Conservation (phyloP, 2,113 vertebrate genomes). For the Microtus pennsylvanicus region DNA sequence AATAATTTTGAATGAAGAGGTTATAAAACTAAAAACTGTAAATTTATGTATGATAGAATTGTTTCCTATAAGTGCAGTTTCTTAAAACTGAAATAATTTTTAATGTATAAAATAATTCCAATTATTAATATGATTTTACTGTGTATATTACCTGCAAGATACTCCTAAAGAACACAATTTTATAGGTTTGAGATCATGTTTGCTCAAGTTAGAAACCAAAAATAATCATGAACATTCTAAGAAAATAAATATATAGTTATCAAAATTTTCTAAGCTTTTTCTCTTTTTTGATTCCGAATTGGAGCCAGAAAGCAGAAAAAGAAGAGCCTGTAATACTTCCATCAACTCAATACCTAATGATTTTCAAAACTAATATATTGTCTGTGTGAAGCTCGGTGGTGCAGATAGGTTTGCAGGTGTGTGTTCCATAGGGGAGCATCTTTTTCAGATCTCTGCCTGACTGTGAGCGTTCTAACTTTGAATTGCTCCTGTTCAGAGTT, state of each 20-base stretch:
- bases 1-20: conserved; percentile 61
- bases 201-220: conserved; percentile 71
- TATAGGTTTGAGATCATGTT: conserved; percentile 62
- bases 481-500: conserved; percentile 33
- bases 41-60: conserved; percentile 79
- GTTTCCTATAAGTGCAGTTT: conserved; percentile 65
- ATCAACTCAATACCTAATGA: not conserved
- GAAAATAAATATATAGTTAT: conserved; percentile 71
- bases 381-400: not conserved
- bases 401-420: not conserved
- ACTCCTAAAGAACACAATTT: conserved; percentile 60
- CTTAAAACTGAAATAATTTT: conserved; percentile 66
- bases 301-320: conserved; percentile 44
- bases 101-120: conserved; percentile 75
- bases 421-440: not conserved
- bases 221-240: conserved; percentile 73
- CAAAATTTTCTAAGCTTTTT: conserved; percentile 69
- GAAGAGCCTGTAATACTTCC: not conserved
- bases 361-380: not conserved
- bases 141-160: conserved; percentile 58
- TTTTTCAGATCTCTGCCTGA: conserved; percentile 37
- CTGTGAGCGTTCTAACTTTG: not conserved
- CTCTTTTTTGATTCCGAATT: conserved; percentile 56
- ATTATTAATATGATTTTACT: conserved; percentile 59
- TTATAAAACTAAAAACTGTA: conserved; percentile 79